Percentiles rank a stretch among this genome's conserved stretches.
Conservation (phyloP, 2,888 invertebrate species). For the Bombylius major region DNA sequence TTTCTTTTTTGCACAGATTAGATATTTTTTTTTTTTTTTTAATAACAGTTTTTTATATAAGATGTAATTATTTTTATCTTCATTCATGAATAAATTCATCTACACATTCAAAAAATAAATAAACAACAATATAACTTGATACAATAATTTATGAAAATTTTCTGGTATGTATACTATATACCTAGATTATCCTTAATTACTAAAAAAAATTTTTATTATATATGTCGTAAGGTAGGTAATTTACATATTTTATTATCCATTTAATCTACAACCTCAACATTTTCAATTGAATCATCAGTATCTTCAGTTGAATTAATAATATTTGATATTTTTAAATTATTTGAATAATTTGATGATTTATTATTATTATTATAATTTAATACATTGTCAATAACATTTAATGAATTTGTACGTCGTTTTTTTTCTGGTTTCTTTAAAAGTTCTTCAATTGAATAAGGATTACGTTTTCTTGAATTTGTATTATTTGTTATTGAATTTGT, state of each 20-base stretch:
- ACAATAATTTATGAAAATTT: too few relatives aligned
- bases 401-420: conserved; percentile 13
- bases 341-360: background rate
- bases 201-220: too few relatives aligned
- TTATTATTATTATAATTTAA: background rate
- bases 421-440: conserved; percentile 68
- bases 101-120: too few relatives aligned
- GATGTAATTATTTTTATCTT: too few relatives aligned
- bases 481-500: conserved; percentile 25
- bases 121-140: too few relatives aligned
- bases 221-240: too few relatives aligned
- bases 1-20: too few relatives aligned
- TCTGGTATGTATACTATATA: too few relatives aligned
- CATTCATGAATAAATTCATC: too few relatives aligned
- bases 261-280: conserved; percentile 34
- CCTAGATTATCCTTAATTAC: too few relatives aligned
- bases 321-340: conserved; percentile 1
- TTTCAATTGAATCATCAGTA: conserved; percentile 28
- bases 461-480: conserved; percentile 41
- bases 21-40: too few relatives aligned
- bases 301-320: conserved; percentile 11
- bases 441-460: conserved; percentile 81
- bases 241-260: background rate
- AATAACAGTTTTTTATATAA: too few relatives aligned
- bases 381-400: background rate